Conservation (phyloP, 2,888 invertebrate species). For the Timandra comae region DNA sequence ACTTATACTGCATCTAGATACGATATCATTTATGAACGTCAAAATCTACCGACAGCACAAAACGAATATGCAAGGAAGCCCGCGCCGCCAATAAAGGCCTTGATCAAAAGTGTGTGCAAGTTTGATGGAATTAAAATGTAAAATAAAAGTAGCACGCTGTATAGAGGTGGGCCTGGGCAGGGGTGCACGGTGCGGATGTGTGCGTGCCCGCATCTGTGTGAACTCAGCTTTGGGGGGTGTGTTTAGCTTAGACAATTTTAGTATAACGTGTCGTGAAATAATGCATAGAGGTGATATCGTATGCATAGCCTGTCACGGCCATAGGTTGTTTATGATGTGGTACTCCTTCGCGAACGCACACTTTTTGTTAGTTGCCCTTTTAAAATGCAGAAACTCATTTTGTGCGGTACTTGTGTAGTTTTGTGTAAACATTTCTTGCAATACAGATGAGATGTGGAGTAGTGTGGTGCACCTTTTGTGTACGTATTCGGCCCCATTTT, state of each 20-base stretch:
- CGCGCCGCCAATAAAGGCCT: conserved; percentile 18
- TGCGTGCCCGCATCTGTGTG: conserved; percentile 31
- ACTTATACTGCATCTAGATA: too few relatives aligned
- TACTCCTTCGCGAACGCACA: conserved; percentile 27
- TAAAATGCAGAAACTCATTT: conserved; percentile 24
- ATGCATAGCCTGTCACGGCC: conserved; percentile 45
- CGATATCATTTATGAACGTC: conserved; percentile 9
- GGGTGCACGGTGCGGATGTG: conserved; percentile 40
- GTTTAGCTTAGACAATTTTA: conserved; percentile 75
- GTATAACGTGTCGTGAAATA: conserved; percentile 63
- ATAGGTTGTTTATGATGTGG: conserved; percentile 33
- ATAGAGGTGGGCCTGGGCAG: conserved; percentile 26
- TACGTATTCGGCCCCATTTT: too few relatives aligned
- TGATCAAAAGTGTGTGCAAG: conserved; percentile 21
- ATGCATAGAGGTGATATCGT: conserved; percentile 49
- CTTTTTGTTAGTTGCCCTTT: conserved; percentile 30
- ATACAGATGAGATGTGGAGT: too few relatives aligned
- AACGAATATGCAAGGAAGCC: conserved; percentile 17
- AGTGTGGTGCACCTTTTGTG: too few relatives aligned
- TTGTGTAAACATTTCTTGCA: conserved; percentile 1
- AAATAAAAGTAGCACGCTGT: conserved; percentile 43
- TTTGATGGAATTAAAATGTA: conserved; percentile 24
- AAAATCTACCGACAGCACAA: conserved; percentile 16
- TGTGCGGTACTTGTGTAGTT: conserved; percentile 11
- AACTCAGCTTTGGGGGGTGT: conserved; percentile 56